Base-by-base conservation (phyloP, 2,888 invertebrate genomes). In the Netelia fuscicornis region DNA sequence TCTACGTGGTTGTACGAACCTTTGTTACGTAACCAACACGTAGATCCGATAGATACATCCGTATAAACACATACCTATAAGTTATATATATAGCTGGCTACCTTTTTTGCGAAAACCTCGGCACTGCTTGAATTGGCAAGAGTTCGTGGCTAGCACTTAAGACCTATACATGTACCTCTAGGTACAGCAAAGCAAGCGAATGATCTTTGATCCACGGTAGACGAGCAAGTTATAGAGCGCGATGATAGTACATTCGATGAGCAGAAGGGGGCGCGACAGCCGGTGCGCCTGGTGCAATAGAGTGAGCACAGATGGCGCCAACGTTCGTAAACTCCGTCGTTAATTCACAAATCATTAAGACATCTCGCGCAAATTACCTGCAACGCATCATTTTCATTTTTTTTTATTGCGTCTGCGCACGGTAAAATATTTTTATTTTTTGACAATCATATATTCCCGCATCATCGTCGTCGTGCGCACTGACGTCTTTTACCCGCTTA, bases 11-110 rank as follows among this genome's bases (percentile, higher is more conserved):
- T 37, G 74, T 56, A 70, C 79, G 42, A 42, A 64, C 67, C 79
- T 79, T 72, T 83, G 83, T 85, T 76, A 85, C 79, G 64, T 72
- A 83, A 83, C 71, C 58, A 20, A 56, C 58, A 71, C 65, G 44
- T 67, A n/a, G 11, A 76, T 79, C 62, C 42, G 23, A 9, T 62
- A 37, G 60, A 37, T 42, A 37, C 68, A 17, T 64, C 13, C 30
- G 23, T n/a, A 23, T 52, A 52, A 52, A 52, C 20, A 64, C 52
- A 17, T 13, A 5, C 6, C 8, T 20, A 20, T 17, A n/a, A 30
- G 11, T 52, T 56, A 56, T 8, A 56, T 56, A 56, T 52, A 52
- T 13, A 48, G 11, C 48, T 2, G 13, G 0, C 23, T 52, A 54
- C 37, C 74, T 64, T 70, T 67, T 74, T 58, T 56, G 74, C n/a